Conservation (phyloP, 30 jellyfish, hydroid and myxozoan species). For the Pelagia noctiluca region DNA sequence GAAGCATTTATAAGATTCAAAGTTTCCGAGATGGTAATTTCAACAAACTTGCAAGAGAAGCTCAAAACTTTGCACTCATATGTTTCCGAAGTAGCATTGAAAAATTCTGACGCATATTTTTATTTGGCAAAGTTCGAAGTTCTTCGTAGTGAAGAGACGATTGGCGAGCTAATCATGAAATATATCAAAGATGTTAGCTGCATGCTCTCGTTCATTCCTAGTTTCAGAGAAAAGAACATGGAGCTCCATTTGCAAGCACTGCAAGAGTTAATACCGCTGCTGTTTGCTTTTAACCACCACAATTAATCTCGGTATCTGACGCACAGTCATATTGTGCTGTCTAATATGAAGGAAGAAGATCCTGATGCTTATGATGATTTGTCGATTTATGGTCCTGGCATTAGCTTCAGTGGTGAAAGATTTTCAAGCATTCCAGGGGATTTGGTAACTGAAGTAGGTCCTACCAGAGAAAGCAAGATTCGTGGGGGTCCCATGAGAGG, state of each 20-base stretch:
- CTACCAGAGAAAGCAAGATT: slow-evolving; percentile 48
- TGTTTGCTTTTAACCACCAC: slow-evolving; percentile 66
- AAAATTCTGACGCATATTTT: too few relatives aligned
- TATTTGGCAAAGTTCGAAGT: too few relatives aligned
- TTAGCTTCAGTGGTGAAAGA: slow-evolving; percentile 50
- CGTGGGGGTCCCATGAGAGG: slow-evolving; percentile 71
- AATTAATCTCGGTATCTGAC: slow-evolving; percentile 67
- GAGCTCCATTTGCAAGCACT: slow-evolving; percentile 37
- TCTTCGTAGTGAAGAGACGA: not conserved
- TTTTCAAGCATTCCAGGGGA: slow-evolving; percentile 63
- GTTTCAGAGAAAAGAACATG: slow-evolving; percentile 16
- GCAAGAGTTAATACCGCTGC: slow-evolving; percentile 52
- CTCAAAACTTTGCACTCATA: not conserved
- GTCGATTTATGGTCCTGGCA: slow-evolving; percentile 45
- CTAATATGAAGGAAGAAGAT: slow-evolving; percentile 59
- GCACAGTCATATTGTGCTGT: slow-evolving; percentile 57
- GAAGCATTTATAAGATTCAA: not conserved
- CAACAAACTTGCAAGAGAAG: not conserved
- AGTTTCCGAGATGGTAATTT: not conserved
- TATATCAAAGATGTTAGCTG: not conserved
- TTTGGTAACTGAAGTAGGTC: slow-evolving; percentile 64
- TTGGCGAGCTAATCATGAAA: not conserved
- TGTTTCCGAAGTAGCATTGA: not conserved
- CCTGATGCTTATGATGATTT: slow-evolving; percentile 61
- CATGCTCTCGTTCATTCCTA: not conserved